Evolutionary conservation across 2,888 invertebrate species (phyloP).

Genomic region (Chirona hameri): DNA sequence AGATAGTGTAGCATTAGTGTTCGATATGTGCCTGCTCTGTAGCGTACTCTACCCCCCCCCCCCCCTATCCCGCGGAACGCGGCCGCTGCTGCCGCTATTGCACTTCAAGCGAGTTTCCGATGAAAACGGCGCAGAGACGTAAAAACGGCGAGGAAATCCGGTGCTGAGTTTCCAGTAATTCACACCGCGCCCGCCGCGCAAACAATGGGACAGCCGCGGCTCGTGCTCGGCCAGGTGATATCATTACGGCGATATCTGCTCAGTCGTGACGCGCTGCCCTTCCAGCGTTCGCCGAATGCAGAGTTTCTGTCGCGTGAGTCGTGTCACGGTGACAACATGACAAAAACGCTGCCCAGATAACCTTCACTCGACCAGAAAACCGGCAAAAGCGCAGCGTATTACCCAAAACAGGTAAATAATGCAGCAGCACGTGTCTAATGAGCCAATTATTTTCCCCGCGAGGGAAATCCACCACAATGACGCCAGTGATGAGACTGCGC

Average conservation of each 20-base stretch:
- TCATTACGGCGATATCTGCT: too few relatives aligned
- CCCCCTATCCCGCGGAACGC: background rate
- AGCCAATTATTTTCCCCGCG: background rate
- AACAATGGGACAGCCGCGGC: too few relatives aligned
- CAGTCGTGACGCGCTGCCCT: too few relatives aligned
- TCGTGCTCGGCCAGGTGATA: too few relatives aligned
- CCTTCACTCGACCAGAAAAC: too few relatives aligned
- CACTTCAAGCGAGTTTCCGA: background rate
- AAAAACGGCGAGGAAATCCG: background rate
- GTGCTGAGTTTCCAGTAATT: background rate
- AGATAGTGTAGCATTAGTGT: background rate
- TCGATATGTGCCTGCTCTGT: background rate
- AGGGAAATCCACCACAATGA: background rate
- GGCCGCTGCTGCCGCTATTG: background rate
- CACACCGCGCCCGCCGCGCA: background rate
- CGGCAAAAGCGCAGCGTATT: too few relatives aligned
- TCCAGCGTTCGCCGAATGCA: too few relatives aligned
- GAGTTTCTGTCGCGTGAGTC: too few relatives aligned
- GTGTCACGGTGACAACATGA: too few relatives aligned
- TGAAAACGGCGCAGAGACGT: background rate
- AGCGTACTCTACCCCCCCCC: background rate
- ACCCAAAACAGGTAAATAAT: too few relatives aligned
- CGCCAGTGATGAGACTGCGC: background rate
- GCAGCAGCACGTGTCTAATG: too few relatives aligned
- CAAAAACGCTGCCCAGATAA: too few relatives aligned